phyloP scores from a whole-genome alignment of 2,113 vertebrate species.

The Larimichthys polyactis region DNA sequence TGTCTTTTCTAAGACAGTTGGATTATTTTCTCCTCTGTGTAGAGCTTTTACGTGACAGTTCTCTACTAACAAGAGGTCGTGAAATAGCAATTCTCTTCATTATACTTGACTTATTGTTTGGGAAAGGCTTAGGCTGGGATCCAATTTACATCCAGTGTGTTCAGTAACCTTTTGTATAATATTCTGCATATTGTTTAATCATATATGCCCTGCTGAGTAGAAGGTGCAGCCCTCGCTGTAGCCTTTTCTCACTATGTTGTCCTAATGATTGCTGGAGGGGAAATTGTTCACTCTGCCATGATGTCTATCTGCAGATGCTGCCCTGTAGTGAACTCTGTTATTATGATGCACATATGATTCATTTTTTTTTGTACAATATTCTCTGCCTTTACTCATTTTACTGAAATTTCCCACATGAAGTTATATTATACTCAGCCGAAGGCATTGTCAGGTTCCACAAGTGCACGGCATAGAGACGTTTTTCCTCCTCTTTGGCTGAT shows the following conservation, averaged over 20 bases:
- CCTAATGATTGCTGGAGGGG: constrained; percentile 55
- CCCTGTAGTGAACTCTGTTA: constrained; percentile 47
- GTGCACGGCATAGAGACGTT: neutral
- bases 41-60: constrained; percentile 24
- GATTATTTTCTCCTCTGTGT: constrained; percentile 35
- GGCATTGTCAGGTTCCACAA: constrained; percentile 9
- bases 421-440: constrained; percentile 17
- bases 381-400: constrained; percentile 41
- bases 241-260: constrained; percentile 29
- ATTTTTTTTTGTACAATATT: constrained; percentile 37
- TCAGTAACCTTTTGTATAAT: constrained; percentile 35
- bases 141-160: constrained; percentile 32
- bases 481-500: constrained; percentile 16
- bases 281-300: constrained; percentile 42
- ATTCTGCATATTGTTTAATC: constrained; percentile 45
- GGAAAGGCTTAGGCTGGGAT: constrained; percentile 14
- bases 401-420: constrained; percentile 24
- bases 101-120: constrained; percentile 29
- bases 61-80: constrained; percentile 28
- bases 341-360: constrained; percentile 45
- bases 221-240: constrained; percentile 33
- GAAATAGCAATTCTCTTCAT: constrained; percentile 30
- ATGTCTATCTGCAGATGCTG: constrained; percentile 43
- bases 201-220: constrained; percentile 14
- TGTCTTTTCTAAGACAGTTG: constrained; percentile 22